phyloP scores from a whole-genome alignment of 1,140 invertebrate species.

The Drosophila santomea region DNA sequence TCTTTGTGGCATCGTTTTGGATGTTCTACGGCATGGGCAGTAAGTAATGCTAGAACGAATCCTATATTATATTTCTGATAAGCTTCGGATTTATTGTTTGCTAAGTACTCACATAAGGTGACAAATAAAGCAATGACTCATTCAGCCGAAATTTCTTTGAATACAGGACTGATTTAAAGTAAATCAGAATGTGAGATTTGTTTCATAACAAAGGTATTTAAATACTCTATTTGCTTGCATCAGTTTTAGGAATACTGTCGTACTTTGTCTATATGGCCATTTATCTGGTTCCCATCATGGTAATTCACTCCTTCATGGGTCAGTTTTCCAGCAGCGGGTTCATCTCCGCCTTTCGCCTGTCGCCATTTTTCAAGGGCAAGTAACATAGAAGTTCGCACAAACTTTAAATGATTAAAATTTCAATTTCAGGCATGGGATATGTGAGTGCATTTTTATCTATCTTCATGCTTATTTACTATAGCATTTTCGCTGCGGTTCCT shows the following conservation, averaged over 20 bases:
- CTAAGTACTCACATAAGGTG: no score
- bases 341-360: slow-evolving; percentile 73
- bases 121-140: neutral
- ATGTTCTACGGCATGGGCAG: slow-evolving; percentile 66
- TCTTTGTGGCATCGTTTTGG: slow-evolving; percentile 59
- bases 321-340: slow-evolving; percentile 81
- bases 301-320: slow-evolving; percentile 79
- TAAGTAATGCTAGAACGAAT: slow-evolving; percentile 46
- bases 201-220: no score
- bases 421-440: slow-evolving; percentile 69
- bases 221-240: neutral
- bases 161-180: no score
- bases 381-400: neutral
- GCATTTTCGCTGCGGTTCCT: slow-evolving; percentile 68
- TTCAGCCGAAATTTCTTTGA: neutral
- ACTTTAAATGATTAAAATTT: neutral
- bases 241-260: slow-evolving; percentile 59
- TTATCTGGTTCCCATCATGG: slow-evolving; percentile 69
- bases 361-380: slow-evolving; percentile 79
- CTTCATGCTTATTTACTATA: slow-evolving; percentile 59
- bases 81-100: neutral
- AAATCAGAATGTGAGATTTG: no score
- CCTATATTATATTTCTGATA: slow-evolving; percentile 2
- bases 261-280: slow-evolving; percentile 65
- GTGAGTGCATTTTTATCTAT: slow-evolving; percentile 59